Base-by-base conservation (phyloP, 92 coral and sea anemone species). In the Parazoanthus swiftii region DNA sequence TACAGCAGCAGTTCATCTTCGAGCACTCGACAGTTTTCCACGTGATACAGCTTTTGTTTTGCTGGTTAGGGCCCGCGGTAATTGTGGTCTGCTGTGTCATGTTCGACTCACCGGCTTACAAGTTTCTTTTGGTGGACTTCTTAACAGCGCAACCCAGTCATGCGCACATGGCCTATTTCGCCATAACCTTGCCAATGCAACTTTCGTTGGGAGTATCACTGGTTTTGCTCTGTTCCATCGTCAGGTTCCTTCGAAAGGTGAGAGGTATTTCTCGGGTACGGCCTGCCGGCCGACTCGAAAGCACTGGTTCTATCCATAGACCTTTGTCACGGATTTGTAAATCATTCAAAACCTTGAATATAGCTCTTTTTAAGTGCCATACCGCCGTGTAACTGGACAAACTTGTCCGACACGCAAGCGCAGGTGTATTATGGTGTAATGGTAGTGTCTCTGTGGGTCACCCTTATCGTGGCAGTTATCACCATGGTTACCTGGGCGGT, bases 341-440 rank as follows among this genome's bases (percentile, higher is more conserved):
- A 4, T 39, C 42, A 39, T 29, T 29, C 33, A 29, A 29, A 29
- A 29, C 33, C 33, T 29, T 29, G 33, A 29, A 29, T 29, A 29
- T 29, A 29, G 33, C 33, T 29, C 33, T 29, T 29, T 29, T 29
- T 29, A 29, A 29, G 33, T 29, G 33, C 33, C 71, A 90, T 93
- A 14, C 93, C 95, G 37, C 97, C 97, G 26, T 97, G 99, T 68
- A 90, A 92, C 81, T 97, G 99, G 99, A 91, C 95, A 1, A 91
- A 93, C 65, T 91, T 92, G 94, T 85, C 95, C 13, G 51, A 82
- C 33, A 86, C 81, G 46, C 91, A 90, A 66, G 89, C 92, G 58
- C 82, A 72, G 82, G 59, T 90, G 77, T 93, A 92, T 85, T 93
- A 91, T 89, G 94, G 88, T 4, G 80, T 94, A 59, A 95, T 97